Evolutionary conservation across 2,888 invertebrate species (phyloP).

Genomic region (Aphidius colemani): DNA sequence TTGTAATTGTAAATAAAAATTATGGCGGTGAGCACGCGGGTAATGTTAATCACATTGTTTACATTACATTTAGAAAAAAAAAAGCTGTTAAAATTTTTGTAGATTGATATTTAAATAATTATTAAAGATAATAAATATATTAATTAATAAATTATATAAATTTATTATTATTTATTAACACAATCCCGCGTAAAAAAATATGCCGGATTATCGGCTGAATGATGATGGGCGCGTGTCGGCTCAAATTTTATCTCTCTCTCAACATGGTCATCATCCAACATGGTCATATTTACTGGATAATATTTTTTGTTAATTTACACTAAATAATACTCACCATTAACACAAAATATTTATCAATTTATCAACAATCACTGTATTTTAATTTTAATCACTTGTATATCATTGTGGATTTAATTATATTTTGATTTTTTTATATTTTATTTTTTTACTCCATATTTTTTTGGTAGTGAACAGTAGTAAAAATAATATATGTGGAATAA

Average conservation of each 20-base stretch:
- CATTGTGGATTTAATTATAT: no score
- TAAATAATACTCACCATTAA: no score
- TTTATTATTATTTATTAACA: slow-evolving; percentile 6
- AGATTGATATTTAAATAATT: background rate
- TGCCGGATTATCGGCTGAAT: background rate
- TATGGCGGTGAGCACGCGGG: slow-evolving; percentile 12
- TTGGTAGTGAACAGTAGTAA: background rate
- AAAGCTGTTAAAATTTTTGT: background rate
- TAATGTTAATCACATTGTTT: slow-evolving; percentile 22
- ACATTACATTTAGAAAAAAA: slow-evolving; percentile 9
- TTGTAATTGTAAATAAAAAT: no score
- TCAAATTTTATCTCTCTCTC: background rate
- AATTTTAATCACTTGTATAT: no score
- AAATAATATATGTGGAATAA: background rate
- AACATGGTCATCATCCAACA: background rate
- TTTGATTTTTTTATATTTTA: background rate
- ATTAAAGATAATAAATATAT: background rate
- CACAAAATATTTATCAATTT: no score
- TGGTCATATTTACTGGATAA: no score
- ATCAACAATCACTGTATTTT: no score
- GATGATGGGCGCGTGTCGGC: slow-evolving; percentile 30
- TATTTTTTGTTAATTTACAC: no score
- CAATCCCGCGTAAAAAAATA: slow-evolving; percentile 9
- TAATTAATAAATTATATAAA: background rate
- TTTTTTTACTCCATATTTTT: slow-evolving; percentile 5